Conservation (phyloP, 2,797 vertebrate species). For the Anguilla obscura region DNA sequence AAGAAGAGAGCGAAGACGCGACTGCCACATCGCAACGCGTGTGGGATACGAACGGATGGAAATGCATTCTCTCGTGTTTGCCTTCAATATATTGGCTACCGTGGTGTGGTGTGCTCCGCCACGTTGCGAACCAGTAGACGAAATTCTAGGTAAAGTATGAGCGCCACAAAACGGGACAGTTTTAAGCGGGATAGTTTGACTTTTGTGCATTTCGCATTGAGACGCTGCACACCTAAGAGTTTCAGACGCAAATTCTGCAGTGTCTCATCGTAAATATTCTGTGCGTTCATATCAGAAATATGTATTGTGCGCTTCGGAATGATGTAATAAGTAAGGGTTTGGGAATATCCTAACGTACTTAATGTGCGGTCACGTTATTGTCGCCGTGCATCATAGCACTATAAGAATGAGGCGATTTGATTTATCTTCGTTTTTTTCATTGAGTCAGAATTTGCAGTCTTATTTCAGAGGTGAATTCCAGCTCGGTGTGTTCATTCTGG, state of each 20-base stretch:
- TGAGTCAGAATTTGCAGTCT: not conserved
- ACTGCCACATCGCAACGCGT: constrained; percentile 68
- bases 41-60: constrained; percentile 40
- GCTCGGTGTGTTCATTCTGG: not conserved
- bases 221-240: not conserved
- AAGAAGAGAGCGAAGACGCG: constrained; percentile 27
- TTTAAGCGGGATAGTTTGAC: not conserved
- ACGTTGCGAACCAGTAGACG: constrained; percentile 68
- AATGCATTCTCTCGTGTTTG: constrained; percentile 59
- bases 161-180: not conserved
- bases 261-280: not conserved
- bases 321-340: not conserved
- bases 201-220: not conserved
- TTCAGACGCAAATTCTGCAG: not conserved
- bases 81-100: constrained; percentile 59
- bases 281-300: constrained; percentile 4
- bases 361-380: not conserved
- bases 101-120: constrained; percentile 62
- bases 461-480: not conserved
- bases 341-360: not conserved
- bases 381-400: not conserved
- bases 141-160: constrained; percentile 75
- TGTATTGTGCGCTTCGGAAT: not conserved
- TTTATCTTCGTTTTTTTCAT: not conserved
- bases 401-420: not conserved